Base-by-base conservation (phyloP, 2,797 vertebrate species). In the Schizothorax lantsangensis region DNA sequence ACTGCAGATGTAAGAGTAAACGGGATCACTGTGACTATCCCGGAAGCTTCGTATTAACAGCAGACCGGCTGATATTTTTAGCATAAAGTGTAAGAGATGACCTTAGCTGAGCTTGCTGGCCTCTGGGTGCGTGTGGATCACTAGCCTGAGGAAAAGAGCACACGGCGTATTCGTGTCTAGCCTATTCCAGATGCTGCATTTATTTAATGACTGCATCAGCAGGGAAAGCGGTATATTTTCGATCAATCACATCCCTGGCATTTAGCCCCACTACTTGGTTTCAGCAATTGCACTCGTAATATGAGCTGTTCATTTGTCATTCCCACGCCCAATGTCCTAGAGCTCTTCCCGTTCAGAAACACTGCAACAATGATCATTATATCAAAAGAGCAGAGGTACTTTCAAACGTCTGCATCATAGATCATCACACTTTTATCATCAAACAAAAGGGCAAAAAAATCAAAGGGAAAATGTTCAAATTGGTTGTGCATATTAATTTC, bases 141-240 rank as follows among this genome's bases (percentile, higher is more conserved):
- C 90, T 93, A 89, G 88, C 91, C 85, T 54, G 26, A 64, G 71
- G 84, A 66, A 81, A 81, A 86, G 59, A 75, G 72, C 72, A 81
- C 45, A 49, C 59, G 36, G 79, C 45, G 1, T 52, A 71, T 59
- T 81, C 15, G 19, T 82, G 71, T 86, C 85, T 86, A 26, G 71
- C n/a, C 79, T 77, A 86, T 86, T 91, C 89, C 91, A 92, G 91
- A 91, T 94, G 90, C 93, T 93, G 90, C 68, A 87, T 92, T 91
- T 93, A 88, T 87, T 85, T 91, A 92, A 90, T 87, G 83, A 87
- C 89, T 84, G 88, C 72, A 87, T 81, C 79, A 75, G 79, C 85
- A 86, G 79, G 79, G 57, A 85, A 75, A 43, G 11, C 30, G 77
- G 85, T 82, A 75, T 75, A 75, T 86, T 81, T 86, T 77, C 59